A percentile compares a stretch with the other conserved stretches of the same genome.
phyloP scores from a whole-genome alignment of 2,888 invertebrate species.

The Rhagonycha lutea region DNA sequence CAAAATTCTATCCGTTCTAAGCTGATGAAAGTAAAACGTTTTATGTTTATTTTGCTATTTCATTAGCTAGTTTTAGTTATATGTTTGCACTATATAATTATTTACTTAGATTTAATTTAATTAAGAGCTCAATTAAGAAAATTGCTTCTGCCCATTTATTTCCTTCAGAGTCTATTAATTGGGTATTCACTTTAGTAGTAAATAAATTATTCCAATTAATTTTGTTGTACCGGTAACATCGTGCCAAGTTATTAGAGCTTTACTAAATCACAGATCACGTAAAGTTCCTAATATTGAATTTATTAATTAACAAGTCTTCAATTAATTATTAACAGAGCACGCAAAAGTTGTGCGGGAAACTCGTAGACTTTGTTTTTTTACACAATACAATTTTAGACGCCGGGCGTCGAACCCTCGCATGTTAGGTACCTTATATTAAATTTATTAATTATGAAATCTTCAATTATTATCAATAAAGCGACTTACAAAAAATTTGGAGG shows the following conservation, averaged over 20 bases:
- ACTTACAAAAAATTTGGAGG: conserved; percentile 42
- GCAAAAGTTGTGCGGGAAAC: neutral
- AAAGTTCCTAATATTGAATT: neutral
- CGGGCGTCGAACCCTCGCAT: too few relatives aligned
- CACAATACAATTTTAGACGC: too few relatives aligned
- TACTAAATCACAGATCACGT: neutral
- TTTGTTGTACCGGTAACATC: neutral
- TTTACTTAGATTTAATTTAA: neutral
- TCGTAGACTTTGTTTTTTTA: neutral
- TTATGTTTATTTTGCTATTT: neutral
- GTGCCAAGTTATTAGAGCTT: neutral
- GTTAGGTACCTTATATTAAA: too few relatives aligned
- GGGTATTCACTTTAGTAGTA: neutral
- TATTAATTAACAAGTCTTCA: neutral
- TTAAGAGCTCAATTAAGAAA: neutral
- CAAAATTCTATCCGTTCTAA: neutral
- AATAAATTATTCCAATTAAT: neutral
- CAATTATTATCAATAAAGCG: too few relatives aligned
- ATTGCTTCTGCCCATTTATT: neutral
- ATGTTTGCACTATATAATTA: neutral
- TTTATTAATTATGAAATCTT: too few relatives aligned
- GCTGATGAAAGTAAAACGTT: neutral
- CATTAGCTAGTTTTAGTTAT: neutral
- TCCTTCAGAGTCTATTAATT: neutral
- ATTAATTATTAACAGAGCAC: neutral